Conservation (phyloP, 2,888 invertebrate genomes). For the Acrobasis consociella region DNA sequence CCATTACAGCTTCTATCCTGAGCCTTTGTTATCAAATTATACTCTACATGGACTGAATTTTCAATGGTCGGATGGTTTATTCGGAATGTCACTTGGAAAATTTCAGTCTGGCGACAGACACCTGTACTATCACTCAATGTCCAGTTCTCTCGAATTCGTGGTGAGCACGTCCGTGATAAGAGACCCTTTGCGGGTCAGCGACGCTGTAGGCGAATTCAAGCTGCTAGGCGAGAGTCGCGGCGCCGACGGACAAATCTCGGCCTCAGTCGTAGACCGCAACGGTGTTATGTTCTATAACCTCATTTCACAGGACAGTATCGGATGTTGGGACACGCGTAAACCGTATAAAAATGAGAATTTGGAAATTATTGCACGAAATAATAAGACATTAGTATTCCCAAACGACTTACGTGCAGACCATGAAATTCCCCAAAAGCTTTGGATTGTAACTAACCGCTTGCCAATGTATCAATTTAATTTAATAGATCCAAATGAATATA, state of each 20-base stretch:
- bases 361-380: slow-evolving; percentile 84
- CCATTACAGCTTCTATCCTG: slow-evolving; percentile 88
- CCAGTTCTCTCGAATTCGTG: slow-evolving; percentile 89
- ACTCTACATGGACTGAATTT: slow-evolving; percentile 89
- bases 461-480: slow-evolving; percentile 89
- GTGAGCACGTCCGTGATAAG: slow-evolving; percentile 87
- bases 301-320: slow-evolving; percentile 89
- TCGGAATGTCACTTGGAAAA: slow-evolving; percentile 88
- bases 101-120: slow-evolving; percentile 82
- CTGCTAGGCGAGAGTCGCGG: slow-evolving; percentile 82
- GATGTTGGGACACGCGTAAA: slow-evolving; percentile 92
- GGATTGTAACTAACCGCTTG: slow-evolving; percentile 89
- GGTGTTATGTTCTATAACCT: slow-evolving; percentile 92
- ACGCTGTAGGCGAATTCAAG: slow-evolving; percentile 66
- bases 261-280: slow-evolving; percentile 87
- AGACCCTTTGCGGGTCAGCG: slow-evolving; percentile 78
- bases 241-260: slow-evolving; percentile 87
- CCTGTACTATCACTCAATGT: slow-evolving; percentile 92
- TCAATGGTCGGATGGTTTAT: slow-evolving; percentile 92
- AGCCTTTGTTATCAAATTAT: slow-evolving; percentile 88
- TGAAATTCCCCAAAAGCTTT: slow-evolving; percentile 86
- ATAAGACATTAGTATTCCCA: slow-evolving; percentile 87
- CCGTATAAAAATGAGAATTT: slow-evolving; percentile 86
- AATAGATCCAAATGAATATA: slow-evolving; percentile 85
- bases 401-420: slow-evolving; percentile 91